Evolutionary conservation across 2,113 vertebrate genomes (phyloP), one percentile per base, ranked within the genome.

Genomic region (Pontoporia blainvillei): DNA sequence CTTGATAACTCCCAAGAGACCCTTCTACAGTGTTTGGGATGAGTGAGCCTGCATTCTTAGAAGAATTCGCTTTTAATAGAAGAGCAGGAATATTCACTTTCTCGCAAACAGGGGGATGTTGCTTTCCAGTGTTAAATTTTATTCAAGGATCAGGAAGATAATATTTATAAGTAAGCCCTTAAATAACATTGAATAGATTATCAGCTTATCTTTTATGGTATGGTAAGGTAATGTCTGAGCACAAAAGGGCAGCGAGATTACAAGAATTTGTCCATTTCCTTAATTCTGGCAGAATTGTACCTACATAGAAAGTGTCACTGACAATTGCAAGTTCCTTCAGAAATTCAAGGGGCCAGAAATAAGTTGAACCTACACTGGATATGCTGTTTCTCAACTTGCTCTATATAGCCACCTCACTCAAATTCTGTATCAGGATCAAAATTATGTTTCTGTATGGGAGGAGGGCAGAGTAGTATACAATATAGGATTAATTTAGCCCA

Each of bases 131-230:
- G 4, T 18, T 84, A 84, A 79, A 54, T 69, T 44, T 93, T 14
- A 8, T 8, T 86, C 69, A 86, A 90, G 69, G 27, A 66, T 92
- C n/a, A 84, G 36, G 39, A 86, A 93, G 86, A 85, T 52, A 71
- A 83, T 89, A 66, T 78, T 86, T 79, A 83, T 71, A 89, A 90
- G 52, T 69, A 84, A 57, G 49, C 12, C 25, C 27, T 57, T 54
- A 73, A 92, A 69, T 39, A 87, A 85, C 72, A 91, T 41, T 78
- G 1, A 15, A 62, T 57, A 79, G 46, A 78, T 86, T 79, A 27
- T 52, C 6, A 61, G 12, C 4, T 6, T 86, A 5, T 34, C 9
- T 86, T 89, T 86, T 90, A 41, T 36, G 36, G 3, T 78, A 1
- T 15, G 1, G 17, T 59, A 4, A 95, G 14, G 27, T 85, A 31